Conservation (phyloP, 2,113 vertebrate genomes). For the Electrona antarctica region DNA sequence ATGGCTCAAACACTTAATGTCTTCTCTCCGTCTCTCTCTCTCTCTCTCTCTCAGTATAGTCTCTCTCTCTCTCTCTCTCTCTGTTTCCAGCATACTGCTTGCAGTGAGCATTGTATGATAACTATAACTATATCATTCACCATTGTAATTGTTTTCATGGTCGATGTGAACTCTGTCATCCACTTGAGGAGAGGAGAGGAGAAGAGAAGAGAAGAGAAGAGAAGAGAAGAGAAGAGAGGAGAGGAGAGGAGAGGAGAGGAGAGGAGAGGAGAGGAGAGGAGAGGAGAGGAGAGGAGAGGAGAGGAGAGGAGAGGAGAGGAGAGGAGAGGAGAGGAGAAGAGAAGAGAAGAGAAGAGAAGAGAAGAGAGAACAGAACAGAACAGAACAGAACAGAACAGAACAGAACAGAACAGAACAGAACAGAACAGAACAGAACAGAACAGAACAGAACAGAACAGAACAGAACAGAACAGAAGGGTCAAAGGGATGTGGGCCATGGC, state of each 20-base stretch:
- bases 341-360: not conserved
- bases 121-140: too few species aligned
- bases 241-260: not conserved
- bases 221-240: not conserved
- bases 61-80: too few species aligned
- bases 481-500: constrained; percentile 52
- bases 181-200: too few species aligned
- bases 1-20: too few species aligned
- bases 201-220: too few species aligned
- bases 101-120: too few species aligned
- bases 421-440: constrained; percentile 18
- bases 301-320: not conserved
- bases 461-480: not conserved
- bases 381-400: constrained; percentile 23
- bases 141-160: too few species aligned
- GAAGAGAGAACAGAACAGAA: not conserved
- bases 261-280: not conserved
- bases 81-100: too few species aligned
- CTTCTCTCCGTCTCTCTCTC: too few species aligned
- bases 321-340: not conserved
- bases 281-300: not conserved
- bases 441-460: constrained; percentile 7
- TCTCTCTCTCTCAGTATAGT: too few species aligned
- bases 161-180: too few species aligned
- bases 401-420: constrained; percentile 35